Base-by-base conservation (phyloP, 64 coral and sea anemone species). In the Stichodactyla mertensii region DNA sequence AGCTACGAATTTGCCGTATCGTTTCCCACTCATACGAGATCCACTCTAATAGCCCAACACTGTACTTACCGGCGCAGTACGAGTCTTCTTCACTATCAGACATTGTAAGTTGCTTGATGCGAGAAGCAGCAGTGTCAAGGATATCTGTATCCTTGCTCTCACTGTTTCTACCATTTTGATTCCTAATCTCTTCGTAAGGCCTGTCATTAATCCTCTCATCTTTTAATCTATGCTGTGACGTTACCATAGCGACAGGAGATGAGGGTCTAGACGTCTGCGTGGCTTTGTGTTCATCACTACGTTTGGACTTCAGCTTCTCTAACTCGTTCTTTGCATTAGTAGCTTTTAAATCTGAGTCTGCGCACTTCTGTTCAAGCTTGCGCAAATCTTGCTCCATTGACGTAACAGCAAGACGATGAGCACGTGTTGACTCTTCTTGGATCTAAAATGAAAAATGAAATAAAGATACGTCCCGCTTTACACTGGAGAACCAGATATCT, bases 21-120 rank as follows among this genome's bases (percentile, higher is more conserved):
- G 36, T 2, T 45, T 45, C 36, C 36, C 1, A 45, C 36, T 45
- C 36, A 45, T 45, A 45, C 36, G 36, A 45, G 3, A 45, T 45
- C 36, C 36, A 45, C 36, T 45, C 36, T 45, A 45, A 45, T 45
- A 45, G 1, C 36, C 36, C 66, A 70, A 26, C 24, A 74, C 27
- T 23, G 11, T 31, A 26, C 69, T 36, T 74, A 74, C 69, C 24
- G 9, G 4, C 10, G 13, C 69, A 27, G 10, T 74, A 28, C 1
- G 69, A 12, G 55, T 97, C 94, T 22, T 97, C 94, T 52, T 97
- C 94, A 66, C 94, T 97, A 87, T 97, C 94, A 22, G 88, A 90
- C 54, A 84, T 87, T 3, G 87, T 88, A 14, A 97, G 85, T 53
- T 93, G 85, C 16, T 89, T 86, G 36, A 97, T 90, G 7, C 94